Evolutionary conservation across 2,888 invertebrate genomes (phyloP), one percentile per base, ranked within the genome.

Genomic region (Ochropacha duplaris): DNA sequence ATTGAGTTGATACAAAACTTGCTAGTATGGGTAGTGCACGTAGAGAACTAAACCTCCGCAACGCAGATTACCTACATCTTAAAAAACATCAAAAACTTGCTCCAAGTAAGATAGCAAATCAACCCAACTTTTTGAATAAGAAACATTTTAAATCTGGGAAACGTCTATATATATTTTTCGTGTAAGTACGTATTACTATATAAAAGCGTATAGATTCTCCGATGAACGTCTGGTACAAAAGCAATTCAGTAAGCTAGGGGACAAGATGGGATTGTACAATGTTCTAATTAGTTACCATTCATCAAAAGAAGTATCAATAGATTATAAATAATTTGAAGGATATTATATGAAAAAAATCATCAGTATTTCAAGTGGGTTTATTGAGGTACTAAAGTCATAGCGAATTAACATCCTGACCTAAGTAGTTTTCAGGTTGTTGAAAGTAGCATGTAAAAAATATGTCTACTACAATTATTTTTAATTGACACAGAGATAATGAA

Each of bases 1-100:
- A 64, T 68, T 72, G 65, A 65, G 4, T 8, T 5, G 9, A 26
- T 16, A 26, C 9, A 9, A 50, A 26, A 16, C 28, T 22, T 50
- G 19, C n/a, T 19, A 14, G 19, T 44, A 44, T 44, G 44, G 19
- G 6, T n/a, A 36, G n/a, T 36, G 9, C 14, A 36, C 36, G 12
- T 11, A 36, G 1, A 1, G 9, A 44, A 44, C 19, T 9, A 19
- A 19, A 44, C 19, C 19, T 6, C 8, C 31, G 31, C 39, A 6
- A 39, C 0, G 5, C 1, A 16, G 16, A 34, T n/a, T 8, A 16
- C 8, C 16, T 44, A 9, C 19, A 44, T 0, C 16, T 39, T 36
- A 14, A 36, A 19, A 9, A 16, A 19, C 16, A 44, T 44, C 16
- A 9, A 19, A 44, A 44, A 44, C 19, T 19, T 19, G 44, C 14